These are phyloP conservation scores for Chelon auratus DNA, from an alignment of 2,797 vertebrate species.

Conservation along the genomic window DNA sequence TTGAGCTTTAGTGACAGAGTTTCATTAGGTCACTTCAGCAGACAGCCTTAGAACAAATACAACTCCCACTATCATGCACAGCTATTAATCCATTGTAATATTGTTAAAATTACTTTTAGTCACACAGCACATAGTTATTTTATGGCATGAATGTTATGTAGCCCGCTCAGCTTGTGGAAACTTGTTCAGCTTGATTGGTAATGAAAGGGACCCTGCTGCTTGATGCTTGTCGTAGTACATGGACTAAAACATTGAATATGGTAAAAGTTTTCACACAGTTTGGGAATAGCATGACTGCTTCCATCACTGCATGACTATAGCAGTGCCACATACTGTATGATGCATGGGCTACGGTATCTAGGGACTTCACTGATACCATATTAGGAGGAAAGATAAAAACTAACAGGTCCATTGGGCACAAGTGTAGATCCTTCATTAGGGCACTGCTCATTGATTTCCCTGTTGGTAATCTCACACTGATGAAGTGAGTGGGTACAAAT, in stretches of 20 bases:
- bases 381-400: conserved; percentile 76
- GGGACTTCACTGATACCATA: conserved; percentile 75
- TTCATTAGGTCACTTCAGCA: conserved; percentile 50
- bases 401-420: conserved; percentile 79
- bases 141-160: conserved; percentile 24
- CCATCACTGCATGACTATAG: conserved; percentile 32
- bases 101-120: conserved; percentile 57
- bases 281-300: conserved; percentile 22
- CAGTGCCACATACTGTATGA: conserved; percentile 61
- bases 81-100: conserved; percentile 46
- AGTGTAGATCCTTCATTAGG: conserved; percentile 81
- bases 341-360: conserved; percentile 55
- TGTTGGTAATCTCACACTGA: conserved; percentile 84
- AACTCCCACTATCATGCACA: conserved; percentile 34
- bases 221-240: conserved; percentile 45
- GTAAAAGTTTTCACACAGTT: conserved; percentile 46
- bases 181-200: conserved; percentile 60
- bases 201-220: conserved; percentile 63
- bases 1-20: conserved; percentile 42
- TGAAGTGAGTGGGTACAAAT: conserved; percentile 85
- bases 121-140: conserved; percentile 44
- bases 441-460: conserved; percentile 83
- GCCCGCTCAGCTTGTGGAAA: conserved; percentile 44
- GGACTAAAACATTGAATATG: conserved; percentile 40
- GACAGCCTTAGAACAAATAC: conserved; percentile 52